Percentiles rank a stretch among this genome's conserved stretches.
Evolutionary conservation across 2,113 vertebrate genomes (phyloP).

Genomic region (Poeciliopsis retropinna): DNA sequence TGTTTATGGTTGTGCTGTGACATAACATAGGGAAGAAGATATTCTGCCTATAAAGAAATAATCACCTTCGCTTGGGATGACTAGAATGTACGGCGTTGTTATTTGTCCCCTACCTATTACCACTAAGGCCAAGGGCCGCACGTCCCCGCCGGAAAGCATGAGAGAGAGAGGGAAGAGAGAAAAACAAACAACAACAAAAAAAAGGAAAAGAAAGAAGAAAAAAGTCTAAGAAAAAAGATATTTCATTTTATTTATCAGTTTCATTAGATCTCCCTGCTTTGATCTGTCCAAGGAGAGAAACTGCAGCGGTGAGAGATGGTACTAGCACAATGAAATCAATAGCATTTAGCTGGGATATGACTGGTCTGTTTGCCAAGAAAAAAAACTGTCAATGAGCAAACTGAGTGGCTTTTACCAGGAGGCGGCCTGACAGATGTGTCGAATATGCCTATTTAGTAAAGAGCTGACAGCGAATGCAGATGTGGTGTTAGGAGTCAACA

Average conservation of each 20-base stretch:
- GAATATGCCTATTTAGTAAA: constrained; percentile 22
- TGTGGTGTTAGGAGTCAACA: constrained; percentile 37
- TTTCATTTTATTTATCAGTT: constrained; percentile 52
- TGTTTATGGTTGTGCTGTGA: constrained; percentile 60
- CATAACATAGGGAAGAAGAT: constrained; percentile 74
- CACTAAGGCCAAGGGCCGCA: constrained; percentile 93
- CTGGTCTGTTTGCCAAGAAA: constrained; percentile 24
- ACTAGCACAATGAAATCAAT: constrained; percentile 52
- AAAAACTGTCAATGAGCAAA: constrained; percentile 16
- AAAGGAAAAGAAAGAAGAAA: constrained; percentile 52
- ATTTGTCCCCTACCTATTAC: constrained; percentile 95
- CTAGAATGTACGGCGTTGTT: constrained; percentile 92
- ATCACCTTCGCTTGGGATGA: constrained; percentile 98
- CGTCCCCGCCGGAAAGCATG: constrained; percentile 93
- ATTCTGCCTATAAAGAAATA: constrained; percentile 84
- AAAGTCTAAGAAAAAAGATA: constrained; percentile 70
- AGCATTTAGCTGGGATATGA: constrained; percentile 33
- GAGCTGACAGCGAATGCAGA: constrained; percentile 44
- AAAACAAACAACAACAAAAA: constrained; percentile 72
- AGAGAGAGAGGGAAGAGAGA: constrained; percentile 73
- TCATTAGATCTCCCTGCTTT: constrained; percentile 45
- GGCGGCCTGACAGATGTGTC: constrained; percentile 18
- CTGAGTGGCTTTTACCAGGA: constrained; percentile 18
- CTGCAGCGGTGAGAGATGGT: constrained; percentile 54
- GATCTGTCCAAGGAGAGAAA: constrained; percentile 63